Percentiles rank a stretch among this genome's conserved stretches.
Conservation (phyloP, 1,140 invertebrate genomes). For the Apis mellifera region DNA sequence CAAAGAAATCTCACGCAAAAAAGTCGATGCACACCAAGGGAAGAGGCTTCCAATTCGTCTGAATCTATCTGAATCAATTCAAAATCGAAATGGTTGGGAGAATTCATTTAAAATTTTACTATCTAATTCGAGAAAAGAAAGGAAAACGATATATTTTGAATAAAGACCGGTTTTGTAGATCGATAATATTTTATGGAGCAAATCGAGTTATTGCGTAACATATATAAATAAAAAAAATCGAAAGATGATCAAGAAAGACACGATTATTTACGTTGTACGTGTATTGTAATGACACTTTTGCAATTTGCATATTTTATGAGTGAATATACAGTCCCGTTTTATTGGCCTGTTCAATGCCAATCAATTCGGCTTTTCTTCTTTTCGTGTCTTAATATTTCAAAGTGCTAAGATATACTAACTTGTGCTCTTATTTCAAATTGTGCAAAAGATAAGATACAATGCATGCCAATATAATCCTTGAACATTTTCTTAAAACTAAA, state of each 20-base stretch:
- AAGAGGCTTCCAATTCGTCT: too few species aligned
- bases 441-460: too few species aligned
- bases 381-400: neutral
- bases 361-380: neutral
- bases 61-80: accelerated
- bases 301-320: neutral
- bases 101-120: neutral
- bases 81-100: neutral
- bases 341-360: neutral
- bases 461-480: too few species aligned
- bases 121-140: neutral
- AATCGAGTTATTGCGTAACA: neutral
- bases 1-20: neutral
- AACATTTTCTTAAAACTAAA: too few species aligned
- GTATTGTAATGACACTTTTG: neutral
- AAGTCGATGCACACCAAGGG: neutral
- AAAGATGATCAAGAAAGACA: neutral
- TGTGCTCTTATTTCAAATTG: neutral
- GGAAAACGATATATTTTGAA: neutral
- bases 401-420: too few species aligned
- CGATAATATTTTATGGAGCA: neutral
- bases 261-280: neutral
- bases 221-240: neutral
- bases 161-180: neutral
- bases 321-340: neutral